Base-by-base conservation (phyloP, 2,888 invertebrate species). In the Noctua janthe region DNA sequence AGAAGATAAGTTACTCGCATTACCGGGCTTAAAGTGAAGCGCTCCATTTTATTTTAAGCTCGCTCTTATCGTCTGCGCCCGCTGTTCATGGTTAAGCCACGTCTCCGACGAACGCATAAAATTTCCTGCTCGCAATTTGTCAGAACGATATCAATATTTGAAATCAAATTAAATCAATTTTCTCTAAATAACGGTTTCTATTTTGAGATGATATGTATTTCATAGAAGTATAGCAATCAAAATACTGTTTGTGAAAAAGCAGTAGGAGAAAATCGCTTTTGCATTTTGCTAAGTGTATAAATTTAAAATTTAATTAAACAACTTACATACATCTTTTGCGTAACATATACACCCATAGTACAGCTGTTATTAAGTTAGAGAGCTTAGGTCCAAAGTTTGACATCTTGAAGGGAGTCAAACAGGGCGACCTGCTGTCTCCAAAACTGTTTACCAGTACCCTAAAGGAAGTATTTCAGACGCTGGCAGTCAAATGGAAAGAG, bases 41-140 rank as follows among this genome's bases (percentile, higher is more conserved):
- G 71, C 71, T 71, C 35, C n/a, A 69, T 71, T 82, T 77, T 67
- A 59, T 78, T 71, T 62, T 47, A 81, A 81, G 62, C 54, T 62
- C 10, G 13, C 47, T 64, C 62, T 73, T 82, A 78, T 79, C 66
- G 29, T 23, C 62, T 56, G 56, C 39, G 47, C 49, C 49, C 49
- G 35, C 66, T 49, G 70, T 71, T 83, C 64, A 13, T 10, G 66
- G 64, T 71, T 71, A 71, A 71, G 78, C 29, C 49, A 71, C 70
- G 49, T 59, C 70, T 17, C 62, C 29, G 56, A 54, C 49, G 23
- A 23, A 49, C 49, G 62, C 49, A 71, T 83, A 56, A 15, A 54
- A 62, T 75, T 81, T 56, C 39, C 54, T 23, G 39, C 29, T 49
- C 5, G 15, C 17, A 76, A 83, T 76, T 83, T 39, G 10, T 64